Evolutionary conservation across 1,140 invertebrate genomes (phyloP), one percentile per base, ranked within the genome.

Genomic region (Parapsyche elsis): DNA sequence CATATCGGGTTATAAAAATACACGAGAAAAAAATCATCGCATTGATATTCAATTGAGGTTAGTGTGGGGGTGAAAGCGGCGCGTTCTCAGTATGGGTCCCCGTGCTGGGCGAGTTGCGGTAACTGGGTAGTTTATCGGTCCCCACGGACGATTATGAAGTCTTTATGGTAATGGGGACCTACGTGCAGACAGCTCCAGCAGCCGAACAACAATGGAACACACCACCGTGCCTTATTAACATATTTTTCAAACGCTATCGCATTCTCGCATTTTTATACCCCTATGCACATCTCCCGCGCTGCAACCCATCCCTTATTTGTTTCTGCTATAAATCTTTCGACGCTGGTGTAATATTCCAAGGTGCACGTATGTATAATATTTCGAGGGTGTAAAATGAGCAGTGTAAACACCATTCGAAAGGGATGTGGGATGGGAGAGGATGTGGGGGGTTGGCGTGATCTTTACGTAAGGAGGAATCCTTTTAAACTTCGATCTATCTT

Each of bases 81-180:
- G 23, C 21, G 45, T 30, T 53, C 14, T 21, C 49, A 57, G 73
- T 14, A 70, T 2, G 38, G 16, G 26, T 70, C 38, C 45, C 61
- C 10, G 0, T 9, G 21, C 38, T 19, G 26, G 38, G 23, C 57
- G 59, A 53, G 67, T 49, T 67, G 78, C 70, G 71, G 78, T 74
- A 73, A 79, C 70, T 79, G 67, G 45, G 71, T 79, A 61, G 67
- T 79, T 79, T 79, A 79, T 79, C 53, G 67, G 78, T 79, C 78
- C 67, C 78, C 26, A 46, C 16, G 78, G 78, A 79, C 78, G 78
- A 79, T 79, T 79, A 79, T 79, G 78, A 79, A 79, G 78, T 79
- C 78, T 79, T 79, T 79, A 79, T 79, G 78, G 78, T 79, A 79
- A 79, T 79, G 49, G 78, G 49, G 49, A 57, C 67, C 70, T 73